Evolutionary conservation across 2,113 vertebrate species (phyloP).

Genomic region (Isurus oxyrinchus): DNA sequence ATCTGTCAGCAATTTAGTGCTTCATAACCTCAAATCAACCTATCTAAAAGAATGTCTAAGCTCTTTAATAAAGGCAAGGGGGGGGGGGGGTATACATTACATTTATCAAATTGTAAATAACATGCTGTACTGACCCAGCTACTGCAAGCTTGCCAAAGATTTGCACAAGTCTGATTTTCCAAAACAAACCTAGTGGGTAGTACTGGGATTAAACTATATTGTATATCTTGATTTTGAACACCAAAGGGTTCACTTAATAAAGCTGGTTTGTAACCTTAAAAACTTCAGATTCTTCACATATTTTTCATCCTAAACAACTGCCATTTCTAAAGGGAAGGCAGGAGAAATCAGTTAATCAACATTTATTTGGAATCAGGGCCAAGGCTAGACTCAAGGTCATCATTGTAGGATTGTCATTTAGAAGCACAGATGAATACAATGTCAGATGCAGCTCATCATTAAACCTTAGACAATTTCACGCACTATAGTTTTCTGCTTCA

Average conservation of each 20-base stretch:
- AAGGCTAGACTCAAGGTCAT: neutral
- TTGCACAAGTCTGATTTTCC: neutral
- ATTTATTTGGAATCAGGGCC: neutral
- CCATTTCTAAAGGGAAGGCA: neutral
- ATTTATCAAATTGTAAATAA: neutral
- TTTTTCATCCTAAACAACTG: neutral
- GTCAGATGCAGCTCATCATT: neutral
- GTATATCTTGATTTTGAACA: neutral
- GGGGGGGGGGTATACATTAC: neutral
- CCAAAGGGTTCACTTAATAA: neutral
- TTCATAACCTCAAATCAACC: neutral
- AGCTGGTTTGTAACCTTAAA: neutral
- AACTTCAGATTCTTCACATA: neutral
- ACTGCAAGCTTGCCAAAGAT: neutral
- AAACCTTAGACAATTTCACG: neutral
- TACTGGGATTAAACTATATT: neutral
- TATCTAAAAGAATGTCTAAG: neutral
- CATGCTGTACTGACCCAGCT: neutral
- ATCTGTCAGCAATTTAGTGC: neutral
- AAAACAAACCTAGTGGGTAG: neutral
- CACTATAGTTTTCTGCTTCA: neutral
- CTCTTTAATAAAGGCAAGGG: neutral
- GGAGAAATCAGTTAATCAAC: neutral
- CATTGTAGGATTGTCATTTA: neutral
- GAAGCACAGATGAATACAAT: neutral